Base-by-base conservation (phyloP, 2,888 invertebrate genomes). In the Meghimatium bilineatum region DNA sequence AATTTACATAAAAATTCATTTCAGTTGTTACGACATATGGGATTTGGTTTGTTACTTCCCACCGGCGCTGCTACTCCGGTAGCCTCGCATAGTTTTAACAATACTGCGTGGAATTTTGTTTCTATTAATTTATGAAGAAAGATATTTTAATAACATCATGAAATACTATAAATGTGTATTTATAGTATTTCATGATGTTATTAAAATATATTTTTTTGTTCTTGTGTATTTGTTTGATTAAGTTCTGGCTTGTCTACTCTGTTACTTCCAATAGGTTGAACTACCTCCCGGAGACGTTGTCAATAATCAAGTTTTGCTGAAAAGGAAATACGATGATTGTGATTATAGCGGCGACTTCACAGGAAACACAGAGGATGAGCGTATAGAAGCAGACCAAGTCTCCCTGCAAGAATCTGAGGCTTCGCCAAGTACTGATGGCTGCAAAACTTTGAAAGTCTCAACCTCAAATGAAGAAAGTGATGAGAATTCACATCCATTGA, bases 321-420 rank as follows among this genome's bases (percentile, higher is more conserved):
- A 29, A 32, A 20, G 26, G n/a, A 67, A 44, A 44, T 23, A 17
- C 20, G 56, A 26, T 49, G 80, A 80, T 12, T 56, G 71, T 36
- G 80, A 56, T 34, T 26, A 72, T 36, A 71, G 29, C 60, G 34
- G 69, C 23, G 56, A 36, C 60, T 32, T 56, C 60, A 71, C 72
- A 6, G 71, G 67, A 23, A 71, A 80, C 38, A 26, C 78, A 38
- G 88, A 87, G 26, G 88, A 88, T 81, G 88, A 88, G n/a, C 86
- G 88, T n/a, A 85, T 87, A 26, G 88, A 88, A 63, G 88, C 88
- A 56, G 88, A 88, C 78, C 87, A 84, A 69, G 49, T 84, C n/a
- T 29, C 38, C 29, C 66, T 38, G 0, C 52, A 52, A n/a, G 49
- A 67, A 17, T 78, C 67, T 34, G 66, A 67, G 32, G n/a, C 36